Conservation (phyloP, 2,888 invertebrate species). For the Tenthredo scrophulariae region DNA sequence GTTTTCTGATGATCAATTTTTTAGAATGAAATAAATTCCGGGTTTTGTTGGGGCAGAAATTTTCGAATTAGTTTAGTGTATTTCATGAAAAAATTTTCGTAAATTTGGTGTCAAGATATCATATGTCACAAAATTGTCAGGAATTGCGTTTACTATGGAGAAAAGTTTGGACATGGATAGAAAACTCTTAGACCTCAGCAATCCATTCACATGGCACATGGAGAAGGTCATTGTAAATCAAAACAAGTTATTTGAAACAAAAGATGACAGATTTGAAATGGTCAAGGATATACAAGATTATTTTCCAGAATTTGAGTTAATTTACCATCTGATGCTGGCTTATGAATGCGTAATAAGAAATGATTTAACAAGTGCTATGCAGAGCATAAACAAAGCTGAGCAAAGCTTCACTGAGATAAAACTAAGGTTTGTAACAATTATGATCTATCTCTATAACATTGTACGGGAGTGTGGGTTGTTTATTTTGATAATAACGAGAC, state of each 20-base stretch:
- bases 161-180: not conserved
- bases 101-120: not conserved
- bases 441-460: not conserved
- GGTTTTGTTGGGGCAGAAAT: not conserved
- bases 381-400: slow-evolving; percentile 6
- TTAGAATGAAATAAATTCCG: not conserved
- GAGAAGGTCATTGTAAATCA: not conserved
- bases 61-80: not conserved
- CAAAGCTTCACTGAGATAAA: not conserved
- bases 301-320: slow-evolving; percentile 31
- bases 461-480: not conserved
- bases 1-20: too few relatives aligned
- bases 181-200: not conserved
- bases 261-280: not conserved
- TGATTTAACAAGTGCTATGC: not conserved
- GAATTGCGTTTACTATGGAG: not conserved
- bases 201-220: slow-evolving; percentile 14
- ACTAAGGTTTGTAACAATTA: too few relatives aligned
- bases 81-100: not conserved
- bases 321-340: slow-evolving; percentile 34
- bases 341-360: slow-evolving; percentile 15
- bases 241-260: not conserved
- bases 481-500: too few relatives aligned
- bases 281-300: not conserved
- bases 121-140: not conserved